Evolutionary conservation across 2,888 invertebrate genomes (phyloP).

Genomic region (Graphium colonna): DNA sequence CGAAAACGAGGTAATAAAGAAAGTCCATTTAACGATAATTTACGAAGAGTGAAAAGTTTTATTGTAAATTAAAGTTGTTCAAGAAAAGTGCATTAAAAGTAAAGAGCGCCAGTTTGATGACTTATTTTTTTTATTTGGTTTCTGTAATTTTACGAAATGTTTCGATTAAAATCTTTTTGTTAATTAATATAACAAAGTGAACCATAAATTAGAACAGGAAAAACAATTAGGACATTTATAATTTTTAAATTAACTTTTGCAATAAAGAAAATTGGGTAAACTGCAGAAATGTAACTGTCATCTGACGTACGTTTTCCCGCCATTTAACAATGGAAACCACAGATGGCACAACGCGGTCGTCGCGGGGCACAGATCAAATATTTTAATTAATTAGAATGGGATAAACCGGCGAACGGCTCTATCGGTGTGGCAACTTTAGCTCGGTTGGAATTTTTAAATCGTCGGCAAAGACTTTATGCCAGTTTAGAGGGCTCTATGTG

Average conservation of each 20-base stretch:
- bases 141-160: background rate
- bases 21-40: background rate
- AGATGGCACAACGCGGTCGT: background rate
- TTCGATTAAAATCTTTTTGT: background rate
- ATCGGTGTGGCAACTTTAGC: constrained; percentile 39
- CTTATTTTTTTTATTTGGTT: no score
- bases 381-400: constrained; percentile 4
- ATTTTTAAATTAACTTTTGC: no score
- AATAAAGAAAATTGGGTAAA: no score
- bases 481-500: constrained; percentile 50
- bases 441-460: constrained; percentile 49
- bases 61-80: no score
- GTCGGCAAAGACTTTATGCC: constrained; percentile 45
- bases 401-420: constrained; percentile 4
- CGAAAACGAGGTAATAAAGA: background rate
- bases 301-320: background rate
- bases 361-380: background rate
- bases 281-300: no score
- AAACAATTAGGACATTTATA: no score
- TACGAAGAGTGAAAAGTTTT: background rate
- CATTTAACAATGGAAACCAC: background rate
- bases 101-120: no score
- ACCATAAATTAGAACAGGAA: no score
- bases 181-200: no score
- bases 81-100: no score